Evolutionary conservation across 2,113 vertebrate species (phyloP).

Genomic region (Peromyscus maniculatus): DNA sequence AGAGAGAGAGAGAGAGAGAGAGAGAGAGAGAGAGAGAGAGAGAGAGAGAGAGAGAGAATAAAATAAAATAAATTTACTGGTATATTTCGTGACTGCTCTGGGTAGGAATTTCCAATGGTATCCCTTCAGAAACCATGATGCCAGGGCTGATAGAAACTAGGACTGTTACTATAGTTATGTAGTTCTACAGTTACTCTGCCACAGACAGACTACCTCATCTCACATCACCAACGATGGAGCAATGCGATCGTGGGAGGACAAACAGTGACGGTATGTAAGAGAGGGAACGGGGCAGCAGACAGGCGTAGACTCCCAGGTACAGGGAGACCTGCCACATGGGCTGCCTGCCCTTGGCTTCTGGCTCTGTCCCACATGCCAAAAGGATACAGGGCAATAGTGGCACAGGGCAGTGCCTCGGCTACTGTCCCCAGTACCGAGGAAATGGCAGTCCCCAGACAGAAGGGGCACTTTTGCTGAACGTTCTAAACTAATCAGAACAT

Average conservation of each 20-base stretch:
- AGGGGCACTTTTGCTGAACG: accelerated
- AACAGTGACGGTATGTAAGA: background rate
- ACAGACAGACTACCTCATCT: background rate
- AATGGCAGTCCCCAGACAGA: background rate
- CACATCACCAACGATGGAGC: background rate
- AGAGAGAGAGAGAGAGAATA: background rate
- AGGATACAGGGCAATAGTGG: background rate
- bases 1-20: background rate
- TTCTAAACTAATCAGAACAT: background rate
- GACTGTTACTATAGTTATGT: background rate
- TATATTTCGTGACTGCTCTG: background rate
- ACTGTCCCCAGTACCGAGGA: background rate
- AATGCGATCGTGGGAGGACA: background rate
- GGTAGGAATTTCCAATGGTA: background rate
- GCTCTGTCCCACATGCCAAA: background rate
- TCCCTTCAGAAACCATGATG: background rate
- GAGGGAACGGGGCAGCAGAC: no score
- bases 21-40: background rate
- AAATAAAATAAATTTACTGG: background rate
- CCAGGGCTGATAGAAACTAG: background rate
- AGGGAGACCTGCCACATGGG: background rate
- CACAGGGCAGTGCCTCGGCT: background rate
- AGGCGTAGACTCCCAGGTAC: background rate
- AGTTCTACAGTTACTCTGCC: background rate
- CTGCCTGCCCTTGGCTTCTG: background rate